Conservation (phyloP, 2,113 vertebrate genomes). For the Penelope pileata region DNA sequence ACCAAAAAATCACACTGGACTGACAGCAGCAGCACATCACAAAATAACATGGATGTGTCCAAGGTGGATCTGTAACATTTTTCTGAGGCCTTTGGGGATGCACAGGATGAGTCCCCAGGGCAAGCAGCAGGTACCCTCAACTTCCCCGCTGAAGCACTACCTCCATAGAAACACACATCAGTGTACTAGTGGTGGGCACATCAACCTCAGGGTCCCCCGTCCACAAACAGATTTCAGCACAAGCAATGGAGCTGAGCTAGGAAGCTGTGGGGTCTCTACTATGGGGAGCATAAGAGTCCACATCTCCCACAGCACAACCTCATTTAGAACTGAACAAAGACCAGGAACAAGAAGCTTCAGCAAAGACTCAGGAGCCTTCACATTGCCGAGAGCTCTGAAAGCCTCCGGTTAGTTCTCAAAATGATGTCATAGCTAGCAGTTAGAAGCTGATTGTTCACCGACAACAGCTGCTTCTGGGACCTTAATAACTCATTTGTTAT, state of each 20-base stretch:
- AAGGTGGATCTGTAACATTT: neutral
- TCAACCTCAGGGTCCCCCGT: accelerated
- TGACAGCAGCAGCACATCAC: neutral
- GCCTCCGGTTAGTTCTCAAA: neutral
- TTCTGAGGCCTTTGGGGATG: neutral
- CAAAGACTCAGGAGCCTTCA: neutral
- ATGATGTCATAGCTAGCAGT: neutral
- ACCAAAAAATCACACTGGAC: neutral
- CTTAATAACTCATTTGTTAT: neutral
- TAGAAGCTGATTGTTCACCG: neutral
- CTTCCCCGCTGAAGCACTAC: neutral
- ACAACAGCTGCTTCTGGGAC: neutral
- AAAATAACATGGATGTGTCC: neutral
- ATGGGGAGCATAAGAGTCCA: neutral
- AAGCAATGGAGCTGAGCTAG: too few species aligned
- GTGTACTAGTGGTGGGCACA: accelerated
- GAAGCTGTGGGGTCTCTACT: accelerated
- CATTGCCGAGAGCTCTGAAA: neutral
- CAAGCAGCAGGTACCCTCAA: neutral
- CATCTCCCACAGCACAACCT: accelerated
- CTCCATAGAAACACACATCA: neutral
- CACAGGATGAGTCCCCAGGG: neutral
- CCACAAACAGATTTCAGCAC: neutral
- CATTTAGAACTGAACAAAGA: accelerated
- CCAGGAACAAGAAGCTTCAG: accelerated